Base-by-base conservation (phyloP, 64 coral and sea anemone genomes). In the Stichodactyla helianthus region DNA sequence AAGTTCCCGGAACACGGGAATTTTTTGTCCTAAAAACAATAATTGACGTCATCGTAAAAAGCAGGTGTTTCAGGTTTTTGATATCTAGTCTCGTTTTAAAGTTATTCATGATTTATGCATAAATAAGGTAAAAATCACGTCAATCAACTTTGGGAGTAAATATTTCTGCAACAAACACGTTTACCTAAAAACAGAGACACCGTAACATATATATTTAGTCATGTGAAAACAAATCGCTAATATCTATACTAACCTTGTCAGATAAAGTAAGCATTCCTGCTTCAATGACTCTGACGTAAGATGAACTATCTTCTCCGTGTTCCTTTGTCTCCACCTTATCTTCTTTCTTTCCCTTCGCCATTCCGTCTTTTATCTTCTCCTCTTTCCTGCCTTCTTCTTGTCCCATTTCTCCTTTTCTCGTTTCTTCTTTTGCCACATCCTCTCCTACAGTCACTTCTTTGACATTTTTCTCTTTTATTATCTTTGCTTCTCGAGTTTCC, bases 221-320 rank as follows among this genome's bases (percentile, higher is more conserved):
- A 44, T 44, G 35, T 44, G 35, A 44, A 44, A 44, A 44, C 52
- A 83, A 23, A 83, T 83, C 20, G 12, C 63, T 9, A 10, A 56
- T 11, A 14, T 12, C 19, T 28, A 11, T 27, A 31, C 68, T 74
- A 26, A 96, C 94, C 91, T 84, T 96, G 60, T 96, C 84, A 28
- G 84, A 89, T 5, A 96, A 77, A 35, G 79, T 84, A 13, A 96
- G 35, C 84, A 93, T 87, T 53, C 87, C 87, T 67, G 94, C 94
- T 55, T 96, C 94, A 50, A 91, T 78, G 16, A 96, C 91, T 90
- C 87, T 90, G 71, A 96, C 68, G 54, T 93, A 96, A 59, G 91
- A 79, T n/a, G 88, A 84, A 20, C 88, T 93, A 63, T 93, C 91
- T 55, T 96, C 94, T 56, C 84, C 83, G 23, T 81, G 18, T 78